A percentile compares a stretch with the other conserved stretches of the same genome.
Evolutionary conservation across 37 sponge, comb jelly and placozoan genomes (phyloP).

Genomic region (Aphrocallistes beatrix): DNA sequence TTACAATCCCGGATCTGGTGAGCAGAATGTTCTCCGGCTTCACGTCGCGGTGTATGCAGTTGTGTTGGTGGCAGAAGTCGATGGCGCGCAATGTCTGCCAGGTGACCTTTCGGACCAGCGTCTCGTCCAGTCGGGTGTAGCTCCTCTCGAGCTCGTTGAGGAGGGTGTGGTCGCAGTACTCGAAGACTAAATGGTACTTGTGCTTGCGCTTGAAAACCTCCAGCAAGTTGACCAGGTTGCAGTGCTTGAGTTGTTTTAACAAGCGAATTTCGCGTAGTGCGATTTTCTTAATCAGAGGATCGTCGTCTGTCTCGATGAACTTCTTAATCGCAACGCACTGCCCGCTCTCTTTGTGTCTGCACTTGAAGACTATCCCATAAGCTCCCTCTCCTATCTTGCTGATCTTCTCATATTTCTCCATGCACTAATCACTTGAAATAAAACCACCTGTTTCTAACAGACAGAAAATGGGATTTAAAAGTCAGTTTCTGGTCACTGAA

Average conservation of each 20-base stretch:
- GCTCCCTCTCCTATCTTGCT: conserved; percentile 95
- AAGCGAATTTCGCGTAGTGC: conserved; percentile 84
- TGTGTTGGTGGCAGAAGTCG: conserved; percentile 79
- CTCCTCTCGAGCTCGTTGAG: conserved; percentile 85
- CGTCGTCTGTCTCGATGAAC: conserved; percentile 97
- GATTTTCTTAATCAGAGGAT: conserved; percentile 82
- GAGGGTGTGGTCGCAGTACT: conserved; percentile 97
- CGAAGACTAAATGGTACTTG: conserved; percentile 92
- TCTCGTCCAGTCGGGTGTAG: conserved; percentile 36
- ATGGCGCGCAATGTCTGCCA: conserved; percentile 85
- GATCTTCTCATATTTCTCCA: conserved; percentile 91
- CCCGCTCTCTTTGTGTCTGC: conserved; percentile 71
- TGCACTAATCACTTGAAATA: too few relatives aligned
- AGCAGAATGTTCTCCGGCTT: conserved; percentile 95
- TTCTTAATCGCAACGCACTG: conserved; percentile 92
- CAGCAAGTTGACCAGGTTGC: conserved; percentile 90
- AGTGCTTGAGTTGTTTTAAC: conserved; percentile 85
- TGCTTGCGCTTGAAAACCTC: conserved; percentile 84
- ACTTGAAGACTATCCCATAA: conserved; percentile 96
- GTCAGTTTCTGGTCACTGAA: too few relatives aligned
- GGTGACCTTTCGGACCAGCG: conserved; percentile 50
- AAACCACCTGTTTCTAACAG: too few relatives aligned
- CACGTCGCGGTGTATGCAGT: conserved; percentile 92
- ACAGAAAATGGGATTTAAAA: too few relatives aligned
- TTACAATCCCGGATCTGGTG: conserved; percentile 71